Evolutionary conservation across 2,797 vertebrate genomes (phyloP), one percentile per base, ranked within the genome.

Genomic region (Dermochelys coriacea): DNA sequence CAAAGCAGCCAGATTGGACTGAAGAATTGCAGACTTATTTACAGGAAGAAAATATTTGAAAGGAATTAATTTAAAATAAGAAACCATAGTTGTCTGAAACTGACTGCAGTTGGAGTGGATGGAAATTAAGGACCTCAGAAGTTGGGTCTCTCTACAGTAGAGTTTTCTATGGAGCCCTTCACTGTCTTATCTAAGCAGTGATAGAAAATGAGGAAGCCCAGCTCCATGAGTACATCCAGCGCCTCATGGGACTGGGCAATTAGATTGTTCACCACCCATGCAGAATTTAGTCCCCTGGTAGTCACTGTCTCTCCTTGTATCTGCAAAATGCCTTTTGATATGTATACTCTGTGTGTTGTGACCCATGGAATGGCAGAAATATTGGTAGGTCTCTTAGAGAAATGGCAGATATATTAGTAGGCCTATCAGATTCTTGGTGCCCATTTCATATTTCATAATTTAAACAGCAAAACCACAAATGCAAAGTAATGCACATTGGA

Each of bases 41-140:
- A 50, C 7, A 57, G 64, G 21, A 92, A 97, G 12, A 91, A 93
- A 89, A 84, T 88, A 74, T 89, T 0, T 92, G 71, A 96, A 96
- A 89, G 85, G 87, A 91, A 96, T 84, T 64, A 94, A 96, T 93
- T 94, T 89, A 80, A 96, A 96, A 92, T 88, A 92, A 84, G 57
- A 92, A 92, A 95, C 86, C 21, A 34, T 85, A 45, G 75, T 83
- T 93, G 89, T 59, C 50, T 11, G 16, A 89, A 93, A 71, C 77
- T 80, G 45, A 74, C 84, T 91, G n/a, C 85, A 94, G 86, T 52
- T 84, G 87, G 11, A 71, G 83, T 93, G 54, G 86, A 50, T 54
- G 86, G 88, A 94, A 93, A 92, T 82, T 93, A 91, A 90, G 29
- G 19, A 74, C 74, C 61, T 86, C 21, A 90, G 59, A 84, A 81